Evolutionary conservation across 2,113 vertebrate species (phyloP).

Genomic region (Sinocyclocheilus anophthalmus): DNA sequence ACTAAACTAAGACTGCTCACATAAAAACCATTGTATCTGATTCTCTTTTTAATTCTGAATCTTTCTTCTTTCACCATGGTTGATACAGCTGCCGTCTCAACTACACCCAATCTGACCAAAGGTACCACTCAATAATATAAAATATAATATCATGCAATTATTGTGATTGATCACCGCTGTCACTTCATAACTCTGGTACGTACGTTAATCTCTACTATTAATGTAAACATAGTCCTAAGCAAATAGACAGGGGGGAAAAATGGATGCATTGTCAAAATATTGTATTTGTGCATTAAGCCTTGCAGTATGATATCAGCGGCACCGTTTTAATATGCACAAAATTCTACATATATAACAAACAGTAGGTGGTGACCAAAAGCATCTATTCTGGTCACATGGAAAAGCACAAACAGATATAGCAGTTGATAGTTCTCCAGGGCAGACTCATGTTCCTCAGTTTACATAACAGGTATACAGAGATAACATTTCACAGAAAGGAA

Average conservation of each 20-base stretch:
- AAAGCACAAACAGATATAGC: slow-evolving; percentile 31
- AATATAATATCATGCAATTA: neutral
- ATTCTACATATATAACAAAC: neutral
- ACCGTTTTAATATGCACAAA: neutral
- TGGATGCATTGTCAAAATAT: neutral
- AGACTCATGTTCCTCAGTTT: slow-evolving; percentile 35
- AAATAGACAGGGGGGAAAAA: neutral
- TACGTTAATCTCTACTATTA: neutral
- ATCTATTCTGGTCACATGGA: slow-evolving; percentile 24
- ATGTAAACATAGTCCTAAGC: neutral
- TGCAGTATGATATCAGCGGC: neutral
- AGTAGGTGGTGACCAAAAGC: neutral
- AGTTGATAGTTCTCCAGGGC: slow-evolving; percentile 20
- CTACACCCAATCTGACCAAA: neutral
- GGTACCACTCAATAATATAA: neutral
- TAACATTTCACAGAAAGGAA: slow-evolving; percentile 21
- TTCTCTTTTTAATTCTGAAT: neutral
- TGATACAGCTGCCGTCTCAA: neutral
- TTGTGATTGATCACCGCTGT: neutral
- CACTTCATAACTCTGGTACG: neutral
- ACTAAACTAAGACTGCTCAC: neutral
- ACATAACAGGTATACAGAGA: slow-evolving; percentile 32
- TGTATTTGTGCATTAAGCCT: neutral
- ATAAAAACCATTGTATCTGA: neutral
- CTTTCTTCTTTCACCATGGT: neutral